A percentile compares a stretch with the other conserved stretches of the same genome.
These are phyloP conservation scores for Popillia japonica DNA, from an alignment of 1,140 invertebrate species.

Conservation along the genomic window DNA sequence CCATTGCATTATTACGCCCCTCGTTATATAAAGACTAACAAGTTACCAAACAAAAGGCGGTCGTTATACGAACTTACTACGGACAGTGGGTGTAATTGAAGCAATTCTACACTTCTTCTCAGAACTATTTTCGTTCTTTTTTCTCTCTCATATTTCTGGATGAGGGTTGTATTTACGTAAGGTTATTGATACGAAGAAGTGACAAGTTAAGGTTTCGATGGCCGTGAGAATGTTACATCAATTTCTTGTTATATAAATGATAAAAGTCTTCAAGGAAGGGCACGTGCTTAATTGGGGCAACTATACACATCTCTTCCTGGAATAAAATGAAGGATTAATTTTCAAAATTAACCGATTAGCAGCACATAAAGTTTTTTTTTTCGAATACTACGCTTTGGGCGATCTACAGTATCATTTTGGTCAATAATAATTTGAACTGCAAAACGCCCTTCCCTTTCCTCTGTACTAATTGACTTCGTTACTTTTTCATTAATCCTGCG, in stretches of 20 bases:
- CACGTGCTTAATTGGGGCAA: too few relatives aligned
- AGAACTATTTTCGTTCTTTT: constrained; percentile 9
- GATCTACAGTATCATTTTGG: neutral
- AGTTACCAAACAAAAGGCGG: neutral
- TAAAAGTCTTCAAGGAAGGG: too few relatives aligned
- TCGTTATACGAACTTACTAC: neutral
- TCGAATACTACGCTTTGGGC: too few relatives aligned
- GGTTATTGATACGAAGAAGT: too few relatives aligned
- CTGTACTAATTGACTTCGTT: constrained; percentile 27
- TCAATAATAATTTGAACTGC: constrained; percentile 29
- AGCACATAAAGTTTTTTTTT: too few relatives aligned
- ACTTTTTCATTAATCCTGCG: constrained; percentile 19
- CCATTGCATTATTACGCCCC: neutral
- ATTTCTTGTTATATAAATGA: too few relatives aligned
- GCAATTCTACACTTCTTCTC: constrained; percentile 20
- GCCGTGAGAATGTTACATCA: too few relatives aligned
- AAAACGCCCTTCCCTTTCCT: neutral
- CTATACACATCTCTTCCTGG: too few relatives aligned
- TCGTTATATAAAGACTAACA: constrained; percentile 24
- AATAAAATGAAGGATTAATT: too few relatives aligned
- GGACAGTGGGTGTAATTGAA: neutral
- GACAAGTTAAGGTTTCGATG: too few relatives aligned
- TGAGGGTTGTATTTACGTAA: too few relatives aligned
- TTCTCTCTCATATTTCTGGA: constrained; percentile 9
- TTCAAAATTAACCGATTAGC: too few relatives aligned